Evolutionary conservation across 1,140 invertebrate species (phyloP).

Genomic region (Batillaria attramentaria): DNA sequence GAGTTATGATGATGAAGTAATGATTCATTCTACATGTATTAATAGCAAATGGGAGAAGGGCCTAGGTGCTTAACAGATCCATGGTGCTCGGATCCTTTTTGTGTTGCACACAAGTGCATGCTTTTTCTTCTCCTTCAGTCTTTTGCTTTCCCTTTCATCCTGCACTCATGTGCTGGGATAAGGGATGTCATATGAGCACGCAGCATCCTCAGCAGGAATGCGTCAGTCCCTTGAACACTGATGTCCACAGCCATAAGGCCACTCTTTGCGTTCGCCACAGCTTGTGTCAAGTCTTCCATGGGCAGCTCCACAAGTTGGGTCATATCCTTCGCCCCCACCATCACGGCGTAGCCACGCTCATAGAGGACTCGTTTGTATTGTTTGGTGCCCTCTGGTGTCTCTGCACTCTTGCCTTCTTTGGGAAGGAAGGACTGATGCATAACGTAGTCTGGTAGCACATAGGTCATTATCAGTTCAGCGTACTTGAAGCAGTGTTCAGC

Average conservation of each 20-base stretch:
- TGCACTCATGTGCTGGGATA: background rate
- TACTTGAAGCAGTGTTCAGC: slow-evolving; percentile 1
- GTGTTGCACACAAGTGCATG: background rate
- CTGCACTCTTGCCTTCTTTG: background rate
- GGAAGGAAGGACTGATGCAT: background rate
- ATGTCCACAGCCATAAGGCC: background rate
- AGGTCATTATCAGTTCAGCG: background rate
- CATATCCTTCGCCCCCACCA: background rate
- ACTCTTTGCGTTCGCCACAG: background rate
- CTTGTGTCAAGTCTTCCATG: background rate
- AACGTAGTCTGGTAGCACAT: background rate
- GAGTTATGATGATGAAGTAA: too few relatives aligned
- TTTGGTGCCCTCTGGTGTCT: background rate
- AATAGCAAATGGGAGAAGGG: too few relatives aligned
- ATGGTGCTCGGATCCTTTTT: too few relatives aligned
- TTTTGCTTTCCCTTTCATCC: background rate
- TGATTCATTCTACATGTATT: too few relatives aligned
- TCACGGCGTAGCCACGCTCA: background rate
- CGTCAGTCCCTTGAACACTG: background rate
- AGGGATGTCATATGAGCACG: background rate
- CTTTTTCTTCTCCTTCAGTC: background rate
- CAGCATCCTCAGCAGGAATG: background rate
- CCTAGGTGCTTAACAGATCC: too few relatives aligned
- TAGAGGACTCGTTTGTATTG: background rate
- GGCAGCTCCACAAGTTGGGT: background rate